Evolutionary conservation across 1,140 invertebrate species (phyloP), one percentile per base, ranked within the genome.

Genomic region (Geopemphigus sp.): DNA sequence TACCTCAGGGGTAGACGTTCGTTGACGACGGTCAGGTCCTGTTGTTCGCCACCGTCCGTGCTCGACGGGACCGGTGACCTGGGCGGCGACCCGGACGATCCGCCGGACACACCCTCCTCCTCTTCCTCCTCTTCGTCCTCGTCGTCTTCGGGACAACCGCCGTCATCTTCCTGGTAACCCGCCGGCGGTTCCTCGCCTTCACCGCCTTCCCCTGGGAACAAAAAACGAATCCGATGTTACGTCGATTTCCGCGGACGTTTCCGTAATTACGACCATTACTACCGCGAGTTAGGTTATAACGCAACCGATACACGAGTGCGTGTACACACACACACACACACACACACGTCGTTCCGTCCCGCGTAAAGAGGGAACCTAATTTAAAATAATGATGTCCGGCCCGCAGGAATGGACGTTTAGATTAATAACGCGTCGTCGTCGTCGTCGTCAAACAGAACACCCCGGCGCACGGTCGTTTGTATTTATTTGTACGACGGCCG

Each of bases 161-260:
- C 83, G 70, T 84, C 84, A 59, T 83, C 83, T 64, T 84, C 84
- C 76, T 82, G 81, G 26, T 76, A 57, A 32, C 82, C 83, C 80
- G 83, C 82, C 29, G 84, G 83, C 22, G 84, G 84, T 64, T 82
- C 83, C 82, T 84, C 83, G 8, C 84, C 84, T 81, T 84, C 84
- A 57, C 83, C 83, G 22, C 84, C 84, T 83, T 85, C 84, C 84
- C 84, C 84, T 84, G 29, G 10, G 15, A 81, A 78, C 14, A 81
- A 63, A 63, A 83, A n/a, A n/a, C n/a, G n/a, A n/a, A n/a, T n/a
- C n/a, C n/a, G n/a, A n/a, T n/a, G n/a, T n/a, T n/a, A n/a, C n/a
- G n/a, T n/a, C n/a, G n/a, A n/a, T n/a, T n/a, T n/a, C n/a, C n/a
- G n/a, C n/a, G n/a, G n/a, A n/a, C n/a, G n/a, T n/a, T n/a, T 64